A percentile compares a stretch with the other conserved stretches of the same genome.
Conservation (phyloP, 2,113 vertebrate species). For the Peucedramus taeniatus region DNA sequence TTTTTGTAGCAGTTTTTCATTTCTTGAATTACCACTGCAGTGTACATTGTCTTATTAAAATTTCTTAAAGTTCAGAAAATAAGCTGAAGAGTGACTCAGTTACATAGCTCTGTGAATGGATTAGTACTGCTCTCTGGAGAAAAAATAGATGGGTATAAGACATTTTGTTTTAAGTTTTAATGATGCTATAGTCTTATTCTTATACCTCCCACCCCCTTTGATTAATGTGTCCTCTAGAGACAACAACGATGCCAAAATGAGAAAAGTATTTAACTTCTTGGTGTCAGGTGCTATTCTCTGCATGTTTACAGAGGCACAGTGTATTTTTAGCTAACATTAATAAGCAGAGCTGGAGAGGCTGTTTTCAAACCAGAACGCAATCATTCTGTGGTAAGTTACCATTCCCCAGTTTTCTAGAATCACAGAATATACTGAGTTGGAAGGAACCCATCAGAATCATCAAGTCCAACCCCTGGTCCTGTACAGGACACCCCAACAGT, state of each 20-base stretch:
- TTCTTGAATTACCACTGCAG: not conserved
- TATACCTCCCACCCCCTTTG: not conserved
- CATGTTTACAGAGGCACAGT: not conserved
- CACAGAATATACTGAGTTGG: not conserved
- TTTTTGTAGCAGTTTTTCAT: not conserved
- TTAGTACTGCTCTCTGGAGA: not conserved
- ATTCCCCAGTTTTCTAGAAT: not conserved
- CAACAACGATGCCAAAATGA: not conserved
- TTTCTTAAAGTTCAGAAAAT: not conserved
- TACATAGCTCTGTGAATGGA: not conserved
- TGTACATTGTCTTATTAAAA: not conserved
- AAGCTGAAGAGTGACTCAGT: not conserved
- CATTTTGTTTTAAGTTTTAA: not conserved
- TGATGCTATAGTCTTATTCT: not conserved
- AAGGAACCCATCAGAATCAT: not conserved
- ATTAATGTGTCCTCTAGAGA: not conserved
- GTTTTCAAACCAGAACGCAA: not conserved
- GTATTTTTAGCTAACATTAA: not conserved
- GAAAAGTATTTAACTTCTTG: not conserved
- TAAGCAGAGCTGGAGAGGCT: not conserved
- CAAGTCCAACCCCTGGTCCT: not conserved
- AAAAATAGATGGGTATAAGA: not conserved
- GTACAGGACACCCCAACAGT: not conserved
- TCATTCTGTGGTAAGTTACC: not conserved
- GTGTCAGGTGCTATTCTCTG: not conserved